Evolutionary conservation across 1,140 invertebrate species (phyloP).

Genomic region (Mya arenaria): DNA sequence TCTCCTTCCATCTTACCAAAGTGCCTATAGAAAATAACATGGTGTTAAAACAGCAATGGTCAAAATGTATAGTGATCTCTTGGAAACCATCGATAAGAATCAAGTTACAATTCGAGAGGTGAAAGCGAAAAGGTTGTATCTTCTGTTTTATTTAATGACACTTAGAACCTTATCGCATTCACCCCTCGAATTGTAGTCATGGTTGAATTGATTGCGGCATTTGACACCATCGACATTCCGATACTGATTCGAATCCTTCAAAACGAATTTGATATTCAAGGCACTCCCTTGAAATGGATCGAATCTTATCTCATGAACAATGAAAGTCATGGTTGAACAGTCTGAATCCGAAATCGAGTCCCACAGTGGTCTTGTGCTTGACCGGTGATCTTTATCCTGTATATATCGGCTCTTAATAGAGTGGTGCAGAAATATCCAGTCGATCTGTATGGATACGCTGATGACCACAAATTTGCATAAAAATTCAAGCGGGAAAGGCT

Average conservation of each 20-base stretch:
- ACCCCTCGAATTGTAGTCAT: slow-evolving; percentile 29
- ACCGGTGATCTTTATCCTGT: slow-evolving; percentile 8
- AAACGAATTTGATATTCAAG: slow-evolving; percentile 29
- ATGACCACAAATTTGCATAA: background rate
- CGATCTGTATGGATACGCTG: slow-evolving; percentile 3
- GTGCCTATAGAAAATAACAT: slow-evolving; percentile 19
- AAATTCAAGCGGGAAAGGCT: background rate
- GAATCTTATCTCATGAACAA: background rate
- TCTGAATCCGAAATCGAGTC: background rate
- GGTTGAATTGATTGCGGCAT: background rate
- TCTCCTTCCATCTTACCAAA: slow-evolving; percentile 1
- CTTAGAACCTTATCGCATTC: too few relatives aligned
- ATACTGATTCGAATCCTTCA: background rate
- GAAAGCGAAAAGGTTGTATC: too few relatives aligned
- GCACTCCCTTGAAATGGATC: slow-evolving; percentile 4
- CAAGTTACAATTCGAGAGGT: slow-evolving; percentile 16
- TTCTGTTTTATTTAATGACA: too few relatives aligned
- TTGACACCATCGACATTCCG: slow-evolving; percentile 19
- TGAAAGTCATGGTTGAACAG: background rate
- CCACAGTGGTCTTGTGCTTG: background rate
- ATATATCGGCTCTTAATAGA: slow-evolving; percentile 10
- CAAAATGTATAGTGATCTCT: background rate
- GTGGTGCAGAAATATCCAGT: background rate
- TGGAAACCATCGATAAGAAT: slow-evolving; percentile 5
- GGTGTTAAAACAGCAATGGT: slow-evolving; percentile 1